phyloP scores from a whole-genome alignment of 2,888 invertebrate genomes.

The Cyaniris semiargus region DNA sequence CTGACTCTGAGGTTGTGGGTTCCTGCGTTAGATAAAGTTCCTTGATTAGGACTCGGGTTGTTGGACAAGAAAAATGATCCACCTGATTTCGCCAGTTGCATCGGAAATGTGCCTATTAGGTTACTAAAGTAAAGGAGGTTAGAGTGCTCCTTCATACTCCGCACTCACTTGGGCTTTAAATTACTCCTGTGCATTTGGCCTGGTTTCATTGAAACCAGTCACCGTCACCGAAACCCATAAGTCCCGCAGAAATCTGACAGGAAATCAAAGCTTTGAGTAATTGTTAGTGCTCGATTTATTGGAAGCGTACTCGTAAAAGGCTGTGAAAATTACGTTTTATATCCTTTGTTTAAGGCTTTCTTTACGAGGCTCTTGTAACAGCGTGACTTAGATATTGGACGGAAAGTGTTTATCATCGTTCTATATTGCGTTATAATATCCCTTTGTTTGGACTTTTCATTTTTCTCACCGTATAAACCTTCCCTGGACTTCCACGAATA shows the following conservation, averaged over 20 bases:
- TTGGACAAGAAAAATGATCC: no score
- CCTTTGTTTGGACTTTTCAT: not conserved
- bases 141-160: no score
- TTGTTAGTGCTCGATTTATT: constrained; percentile 10
- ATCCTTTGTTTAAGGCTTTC: constrained; percentile 29
- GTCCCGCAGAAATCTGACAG: not conserved
- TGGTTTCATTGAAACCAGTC: no score
- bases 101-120: no score
- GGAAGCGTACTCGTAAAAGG: constrained; percentile 4
- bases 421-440: constrained; percentile 4
- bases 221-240: no score
- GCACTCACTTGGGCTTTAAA: no score
- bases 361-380: constrained; percentile 18
- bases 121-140: no score
- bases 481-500: no score
- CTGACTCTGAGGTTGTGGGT: not conserved
- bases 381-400: constrained; percentile 28
- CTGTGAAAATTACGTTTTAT: constrained; percentile 9
- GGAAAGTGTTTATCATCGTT: constrained; percentile 22
- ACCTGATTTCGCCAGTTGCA: no score
- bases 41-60: no score
- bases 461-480: not conserved
- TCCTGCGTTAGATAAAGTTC: no score
- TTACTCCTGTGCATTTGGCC: no score
- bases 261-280: constrained; percentile 3